phyloP scores from a whole-genome alignment of 2,797 vertebrate genomes.

The Okamejei kenojei region DNA sequence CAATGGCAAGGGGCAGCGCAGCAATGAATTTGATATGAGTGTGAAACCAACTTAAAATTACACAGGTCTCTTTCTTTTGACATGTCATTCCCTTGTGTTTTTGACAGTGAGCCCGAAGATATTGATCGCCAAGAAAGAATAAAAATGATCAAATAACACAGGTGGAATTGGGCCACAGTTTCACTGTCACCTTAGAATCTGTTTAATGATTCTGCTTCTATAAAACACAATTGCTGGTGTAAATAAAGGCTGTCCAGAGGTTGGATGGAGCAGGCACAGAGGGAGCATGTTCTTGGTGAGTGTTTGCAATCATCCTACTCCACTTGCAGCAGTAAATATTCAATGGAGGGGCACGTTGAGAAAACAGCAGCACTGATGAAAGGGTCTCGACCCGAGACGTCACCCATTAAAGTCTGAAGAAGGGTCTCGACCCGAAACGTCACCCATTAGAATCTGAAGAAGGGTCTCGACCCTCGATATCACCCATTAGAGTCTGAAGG shows the following conservation, averaged over 20 bases:
- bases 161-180: background rate
- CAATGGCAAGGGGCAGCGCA: background rate
- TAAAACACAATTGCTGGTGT: background rate
- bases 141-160: background rate
- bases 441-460: no score
- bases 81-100: background rate
- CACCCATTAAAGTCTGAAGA: no score
- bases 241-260: background rate
- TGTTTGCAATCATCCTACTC: background rate
- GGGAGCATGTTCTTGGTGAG: background rate
- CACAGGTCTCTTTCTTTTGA: background rate
- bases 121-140: background rate
- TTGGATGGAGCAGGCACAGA: background rate
- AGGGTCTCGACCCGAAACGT: no score
- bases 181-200: background rate
- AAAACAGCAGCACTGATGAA: no score
- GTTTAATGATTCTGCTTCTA: background rate
- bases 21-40: no score
- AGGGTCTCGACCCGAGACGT: no score
- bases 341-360: no score
- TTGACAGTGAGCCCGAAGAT: background rate
- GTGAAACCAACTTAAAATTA: background rate
- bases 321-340: background rate
- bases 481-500: no score
- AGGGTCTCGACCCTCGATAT: no score